A percentile compares a stretch with the other conserved stretches of the same genome.
Evolutionary conservation across 2,888 invertebrate genomes (phyloP).

Genomic region (Ischnura elegans): DNA sequence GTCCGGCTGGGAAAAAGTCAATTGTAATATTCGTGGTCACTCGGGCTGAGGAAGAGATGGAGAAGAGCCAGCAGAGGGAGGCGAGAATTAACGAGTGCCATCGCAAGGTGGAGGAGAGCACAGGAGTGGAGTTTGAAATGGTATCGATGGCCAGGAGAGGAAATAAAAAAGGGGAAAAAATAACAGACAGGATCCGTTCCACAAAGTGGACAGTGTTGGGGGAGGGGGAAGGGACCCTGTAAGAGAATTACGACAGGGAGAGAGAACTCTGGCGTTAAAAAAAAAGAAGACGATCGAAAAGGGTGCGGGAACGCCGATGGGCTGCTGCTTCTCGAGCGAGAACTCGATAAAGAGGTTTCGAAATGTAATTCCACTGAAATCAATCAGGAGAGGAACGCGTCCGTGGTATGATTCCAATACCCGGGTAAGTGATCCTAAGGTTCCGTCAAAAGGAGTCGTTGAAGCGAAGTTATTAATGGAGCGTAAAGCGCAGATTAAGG

Average conservation of each 20-base stretch:
- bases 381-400: slow-evolving; percentile 19
- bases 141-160: not conserved
- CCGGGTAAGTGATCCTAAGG: not conserved
- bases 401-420: not conserved
- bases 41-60: not conserved
- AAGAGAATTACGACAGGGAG: not conserved
- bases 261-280: not conserved
- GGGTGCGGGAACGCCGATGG: not conserved
- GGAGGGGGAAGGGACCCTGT: too few relatives aligned
- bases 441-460: not conserved
- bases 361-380: slow-evolving; percentile 22
- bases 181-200: slow-evolving; percentile 28
- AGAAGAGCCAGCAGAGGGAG: not conserved
- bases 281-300: not conserved
- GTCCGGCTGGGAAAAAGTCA: too few relatives aligned
- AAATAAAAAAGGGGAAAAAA: not conserved
- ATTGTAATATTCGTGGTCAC: too few relatives aligned
- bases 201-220: slow-evolving; percentile 28
- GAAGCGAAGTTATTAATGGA: slow-evolving; percentile 18
- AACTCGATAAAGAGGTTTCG: not conserved
- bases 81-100: not conserved
- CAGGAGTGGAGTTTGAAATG: slow-evolving; percentile 12
- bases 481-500: not conserved
- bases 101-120: not conserved
- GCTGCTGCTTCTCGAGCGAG: not conserved